phyloP scores from a whole-genome alignment of 2,113 vertebrate species.

The Callithrix jacchus region DNA sequence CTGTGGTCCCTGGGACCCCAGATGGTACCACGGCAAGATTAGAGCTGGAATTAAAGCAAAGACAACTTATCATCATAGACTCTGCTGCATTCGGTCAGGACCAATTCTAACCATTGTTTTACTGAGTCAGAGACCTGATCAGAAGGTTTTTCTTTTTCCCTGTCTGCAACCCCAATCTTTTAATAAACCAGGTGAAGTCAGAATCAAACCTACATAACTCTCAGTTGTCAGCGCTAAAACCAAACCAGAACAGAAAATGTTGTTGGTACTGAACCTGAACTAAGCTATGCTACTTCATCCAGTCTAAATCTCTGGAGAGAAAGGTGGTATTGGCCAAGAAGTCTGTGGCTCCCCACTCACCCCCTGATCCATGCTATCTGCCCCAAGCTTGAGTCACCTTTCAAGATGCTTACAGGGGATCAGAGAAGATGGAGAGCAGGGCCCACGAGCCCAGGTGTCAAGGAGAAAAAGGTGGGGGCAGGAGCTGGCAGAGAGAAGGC shows the following conservation, averaged over 20 bases:
- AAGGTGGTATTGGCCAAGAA: not conserved
- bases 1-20: not conserved
- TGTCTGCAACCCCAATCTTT: not conserved
- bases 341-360: not conserved
- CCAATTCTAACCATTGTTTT: not conserved
- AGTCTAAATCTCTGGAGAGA: not conserved
- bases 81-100: not conserved
- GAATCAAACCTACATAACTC: slow-evolving; percentile 7
- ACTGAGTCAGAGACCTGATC: not conserved
- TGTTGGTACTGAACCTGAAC: not conserved
- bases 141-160: not conserved
- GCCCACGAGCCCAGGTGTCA: too few relatives aligned
- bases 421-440: not conserved
- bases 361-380: not conserved
- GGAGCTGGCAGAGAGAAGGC: not conserved
- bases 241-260: not conserved
- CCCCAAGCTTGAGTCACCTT: not conserved
- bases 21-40: not conserved
- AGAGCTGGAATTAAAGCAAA: not conserved
- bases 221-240: not conserved
- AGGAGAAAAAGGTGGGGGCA: not conserved
- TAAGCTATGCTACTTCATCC: not conserved
- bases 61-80: not conserved
- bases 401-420: too few relatives aligned
- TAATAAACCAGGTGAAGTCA: not conserved